Evolutionary conservation across 2,888 invertebrate genomes (phyloP), one percentile per base, ranked within the genome.

Genomic region (Drymonia ruficornis): DNA sequence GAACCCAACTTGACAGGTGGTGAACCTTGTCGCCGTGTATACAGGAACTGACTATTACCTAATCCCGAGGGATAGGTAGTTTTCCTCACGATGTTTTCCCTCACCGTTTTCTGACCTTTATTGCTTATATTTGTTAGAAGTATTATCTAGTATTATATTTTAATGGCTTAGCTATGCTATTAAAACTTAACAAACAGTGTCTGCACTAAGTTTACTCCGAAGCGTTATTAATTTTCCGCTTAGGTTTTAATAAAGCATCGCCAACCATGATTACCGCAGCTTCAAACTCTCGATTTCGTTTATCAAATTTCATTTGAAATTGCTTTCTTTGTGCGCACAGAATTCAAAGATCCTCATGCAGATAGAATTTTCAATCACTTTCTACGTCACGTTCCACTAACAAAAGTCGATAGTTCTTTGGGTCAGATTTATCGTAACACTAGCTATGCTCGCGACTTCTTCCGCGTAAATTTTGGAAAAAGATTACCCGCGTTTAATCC

Each of bases 251-350:
- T 62, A 52, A 49, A 53, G 38, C 52, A 44, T 56, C 44, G 52
- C 49, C 55, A 50, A 45, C 67, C 73, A 63, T 63, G 70, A 77
- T 73, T 67, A 71, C 63, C 63, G 61, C 70, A 71, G 70, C 70
- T 72, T 80, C 67, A 8, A 67, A 85, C 84, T 88, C 75, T 89
- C 83, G 57, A 71, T 91, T 88, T 89, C 83, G 67, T 80, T 80
- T 55, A 65, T 58, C 57, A 55, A 54, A 63, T 68, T 68, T 59
- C 55, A 43, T 62, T 74, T 64, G 60, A 76, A 81, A 82, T 81
- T 76, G 69, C 74, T 79, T 78, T 81, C 80, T 73, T 82, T 82
- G 76, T 81, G 55, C 56, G 59, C 62, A 40, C 56, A 54, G 38
- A 67, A 55, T 55, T 64, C 43, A 55, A 56, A 72, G 70, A 70